Evolutionary conservation across 2,888 invertebrate genomes (phyloP), one percentile per base, ranked within the genome.

Genomic region (Ormyrus pomaceus): DNA sequence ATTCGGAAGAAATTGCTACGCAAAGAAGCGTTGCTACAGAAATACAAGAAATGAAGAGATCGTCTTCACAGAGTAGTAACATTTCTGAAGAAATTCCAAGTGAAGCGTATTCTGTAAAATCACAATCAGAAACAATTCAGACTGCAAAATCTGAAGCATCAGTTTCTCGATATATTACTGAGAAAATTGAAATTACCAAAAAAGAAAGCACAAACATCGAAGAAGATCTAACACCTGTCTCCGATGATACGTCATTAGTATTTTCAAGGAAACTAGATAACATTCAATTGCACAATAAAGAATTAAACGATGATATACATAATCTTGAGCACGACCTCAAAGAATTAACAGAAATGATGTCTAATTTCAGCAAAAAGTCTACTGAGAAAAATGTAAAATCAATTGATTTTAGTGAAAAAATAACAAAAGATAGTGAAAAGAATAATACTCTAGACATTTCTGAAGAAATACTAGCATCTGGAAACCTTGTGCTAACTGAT

Each of bases 341-440:
- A 77, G 86, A 86, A n/a, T 85, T 91, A 10, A 88, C 89, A 4
- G 89, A 90, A 70, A 88, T 90, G 86, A 89, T 91, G 89, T 87
- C 86, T 3, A 87, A 87, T 11, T 87, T 88, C 56, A 87, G 87
- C 77, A 89, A 87, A 83, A 87, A 87, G 76, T 86, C 89, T 1
- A 86, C 85, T 9, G 85, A 86, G 10, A 88, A 87, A 64, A 79
- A 56, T 68, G 61, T 83, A 2, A 86, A 84, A 70, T 73, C 82
- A 11, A 68, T 72, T 76, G 75, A 82, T 2, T 45, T 72, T 3
- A 69, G 64, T 5, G 68, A 74, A 5, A 66, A 72, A n/a, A 55
- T 5, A n/a, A 51, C 61, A n/a, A 65, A 66, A 34, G 69, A 48
- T 56, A 82, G 64, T 7, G 82, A 83, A 6, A 85, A 75, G 65